Conservation (phyloP, 1,140 invertebrate genomes). For the Schlechtendalia chinensis region DNA sequence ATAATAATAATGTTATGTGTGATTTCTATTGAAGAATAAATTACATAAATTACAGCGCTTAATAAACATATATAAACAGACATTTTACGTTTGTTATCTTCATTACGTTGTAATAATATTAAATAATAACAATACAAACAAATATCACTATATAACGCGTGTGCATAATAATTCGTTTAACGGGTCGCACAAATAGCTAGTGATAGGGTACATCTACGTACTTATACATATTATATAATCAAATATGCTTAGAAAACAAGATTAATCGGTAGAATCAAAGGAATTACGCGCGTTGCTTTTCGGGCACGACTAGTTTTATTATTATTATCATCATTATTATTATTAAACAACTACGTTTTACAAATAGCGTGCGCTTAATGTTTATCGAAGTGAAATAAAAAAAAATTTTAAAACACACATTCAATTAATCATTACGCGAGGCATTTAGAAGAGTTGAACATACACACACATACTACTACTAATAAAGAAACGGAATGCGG, state of each 20-base stretch:
- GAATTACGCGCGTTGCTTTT: neutral
- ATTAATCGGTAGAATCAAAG: constrained; percentile 31
- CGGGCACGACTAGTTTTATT: neutral
- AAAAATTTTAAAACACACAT: neutral
- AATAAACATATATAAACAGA: neutral
- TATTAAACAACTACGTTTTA: constrained; percentile 15
- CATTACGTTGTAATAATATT: neutral
- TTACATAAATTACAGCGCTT: neutral
- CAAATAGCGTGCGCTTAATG: neutral
- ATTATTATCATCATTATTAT: too few species aligned
- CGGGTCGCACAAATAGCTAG: neutral
- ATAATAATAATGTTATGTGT: neutral
- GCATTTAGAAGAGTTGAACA: neutral
- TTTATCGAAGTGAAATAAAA: neutral
- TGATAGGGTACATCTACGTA: neutral
- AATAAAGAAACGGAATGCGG: too few species aligned
- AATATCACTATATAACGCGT: neutral
- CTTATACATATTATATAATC: neutral
- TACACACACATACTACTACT: too few species aligned
- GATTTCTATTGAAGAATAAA: neutral
- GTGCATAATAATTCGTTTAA: neutral
- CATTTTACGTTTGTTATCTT: neutral
- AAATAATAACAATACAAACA: neutral
- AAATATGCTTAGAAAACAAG: neutral
- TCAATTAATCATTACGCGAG: neutral